Evolutionary conservation across 2,113 vertebrate genomes (phyloP).

Genomic region (Hemiprocne comata): DNA sequence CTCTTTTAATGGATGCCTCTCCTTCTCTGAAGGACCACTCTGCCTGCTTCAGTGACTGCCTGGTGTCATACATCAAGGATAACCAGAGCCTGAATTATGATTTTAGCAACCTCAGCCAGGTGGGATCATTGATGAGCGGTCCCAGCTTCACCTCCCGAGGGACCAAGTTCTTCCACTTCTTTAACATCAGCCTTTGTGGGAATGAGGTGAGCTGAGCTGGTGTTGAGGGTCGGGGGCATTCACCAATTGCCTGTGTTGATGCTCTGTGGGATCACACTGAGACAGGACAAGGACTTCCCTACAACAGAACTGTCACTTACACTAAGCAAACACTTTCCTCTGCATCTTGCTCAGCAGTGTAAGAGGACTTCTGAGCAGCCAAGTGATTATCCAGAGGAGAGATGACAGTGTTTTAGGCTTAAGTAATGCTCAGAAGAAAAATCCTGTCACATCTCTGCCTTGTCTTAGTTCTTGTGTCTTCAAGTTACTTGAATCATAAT

Average conservation of each 20-base stretch:
- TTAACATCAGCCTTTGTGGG: conserved; percentile 96
- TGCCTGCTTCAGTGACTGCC: conserved; percentile 92
- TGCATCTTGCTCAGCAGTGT: neutral
- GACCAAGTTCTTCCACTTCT: conserved; percentile 95
- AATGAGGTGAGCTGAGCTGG: conserved; percentile 81
- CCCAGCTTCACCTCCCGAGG: conserved; percentile 97
- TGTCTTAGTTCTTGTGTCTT: neutral
- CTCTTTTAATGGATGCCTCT: neutral
- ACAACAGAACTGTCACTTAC: neutral
- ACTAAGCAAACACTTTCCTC: neutral
- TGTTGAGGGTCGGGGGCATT: neutral
- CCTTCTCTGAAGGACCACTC: conserved; percentile 85
- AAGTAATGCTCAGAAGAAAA: neutral
- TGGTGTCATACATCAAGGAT: conserved; percentile 79
- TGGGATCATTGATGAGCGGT: conserved; percentile 88
- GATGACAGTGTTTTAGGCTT: neutral
- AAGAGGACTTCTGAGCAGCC: neutral
- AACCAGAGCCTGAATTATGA: conserved; percentile 88
- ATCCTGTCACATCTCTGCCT: neutral
- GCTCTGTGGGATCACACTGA: neutral
- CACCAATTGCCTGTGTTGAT: neutral
- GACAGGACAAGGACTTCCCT: neutral
- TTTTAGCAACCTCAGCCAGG: conserved; percentile 84
- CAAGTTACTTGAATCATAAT: neutral
- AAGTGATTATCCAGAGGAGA: neutral